phyloP scores from a whole-genome alignment of 1,140 invertebrate genomes.

The Ladona fulva region DNA sequence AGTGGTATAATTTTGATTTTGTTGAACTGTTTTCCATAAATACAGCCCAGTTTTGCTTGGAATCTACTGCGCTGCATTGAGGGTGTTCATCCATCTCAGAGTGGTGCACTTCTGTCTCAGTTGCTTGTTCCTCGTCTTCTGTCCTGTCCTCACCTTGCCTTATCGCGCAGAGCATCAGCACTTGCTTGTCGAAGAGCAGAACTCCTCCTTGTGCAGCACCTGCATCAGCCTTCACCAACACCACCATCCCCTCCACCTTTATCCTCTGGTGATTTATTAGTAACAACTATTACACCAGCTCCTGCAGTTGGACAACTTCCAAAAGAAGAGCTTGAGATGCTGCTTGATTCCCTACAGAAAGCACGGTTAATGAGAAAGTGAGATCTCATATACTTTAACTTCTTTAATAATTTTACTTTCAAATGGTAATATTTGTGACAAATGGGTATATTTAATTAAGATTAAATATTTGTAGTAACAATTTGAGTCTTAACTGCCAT shows the following conservation, averaged over 20 bases:
- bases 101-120: constrained; percentile 48
- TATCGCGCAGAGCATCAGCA: constrained; percentile 48
- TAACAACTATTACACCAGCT: neutral
- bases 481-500: too few species aligned
- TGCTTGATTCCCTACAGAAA: constrained; percentile 43
- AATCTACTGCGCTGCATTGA: constrained; percentile 51
- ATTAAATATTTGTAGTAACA: too few species aligned
- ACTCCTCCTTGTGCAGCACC: constrained; percentile 8
- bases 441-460: too few species aligned
- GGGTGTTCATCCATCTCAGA: constrained; percentile 55
- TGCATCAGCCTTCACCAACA: neutral
- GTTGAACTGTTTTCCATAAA: constrained; percentile 19
- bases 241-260: neutral
- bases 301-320: constrained; percentile 41
- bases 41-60: constrained; percentile 43
- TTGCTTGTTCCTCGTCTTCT: constrained; percentile 51
- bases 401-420: too few species aligned
- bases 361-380: constrained; percentile 46
- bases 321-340: constrained; percentile 45
- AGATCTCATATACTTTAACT: constrained; percentile 19
- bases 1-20: too few species aligned
- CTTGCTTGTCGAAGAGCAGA: constrained; percentile 54
- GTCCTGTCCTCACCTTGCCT: constrained; percentile 45
- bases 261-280: neutral
- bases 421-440: too few species aligned